Base-by-base conservation (phyloP, 2,888 invertebrate genomes). In the Sinhomidia bicolor region DNA sequence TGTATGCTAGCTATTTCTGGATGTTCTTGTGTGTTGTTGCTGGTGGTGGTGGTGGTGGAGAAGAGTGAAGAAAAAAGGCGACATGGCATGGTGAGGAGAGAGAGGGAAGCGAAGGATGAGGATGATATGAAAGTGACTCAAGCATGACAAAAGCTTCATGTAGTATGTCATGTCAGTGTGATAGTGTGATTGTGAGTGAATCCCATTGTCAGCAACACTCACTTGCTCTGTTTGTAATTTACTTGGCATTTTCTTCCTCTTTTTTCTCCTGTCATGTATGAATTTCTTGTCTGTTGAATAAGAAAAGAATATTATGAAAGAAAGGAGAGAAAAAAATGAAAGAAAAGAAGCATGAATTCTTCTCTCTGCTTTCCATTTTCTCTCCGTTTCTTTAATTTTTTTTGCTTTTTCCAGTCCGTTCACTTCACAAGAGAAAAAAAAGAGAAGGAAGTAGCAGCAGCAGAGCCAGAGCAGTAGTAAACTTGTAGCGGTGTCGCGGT, bases 131-230 rank as follows among this genome's bases (percentile, higher is more conserved):
- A 36, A 20, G n/a, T 74, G 74, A 74, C 17, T 74, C 47, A 44
- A 74, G 74, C 74, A 74, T 74, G 74, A 74, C 74, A 74, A 74
- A 65, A 74, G 74, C 74, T 74, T 47, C 74, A 74, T 74, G 74
- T 71, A 71, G 23, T 44, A 71, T 71, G 71, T 71, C 71, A 71
- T 71, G 71, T 71, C 44, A 41, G 44, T 26, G 71, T 71, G 44
- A 71, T 71, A n/a, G n/a, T n/a, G n/a, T n/a, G n/a, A n/a, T n/a
- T 71, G 71, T 71, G 71, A 71, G 71, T 44, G 71, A 71, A 23
- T 71, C 23, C 44, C 71, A 71, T 71, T 71, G 71, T 71, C 71
- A 71, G 20, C 44, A 17, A 23, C 71, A 44, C 68, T 68, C 36
- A 41, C 68, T 68, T 41, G 10, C 41, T 10, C 41, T 71, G 32